A percentile compares a stretch with the other conserved stretches of the same genome.
phyloP scores from a whole-genome alignment of 2,113 vertebrate genomes.

The Oncorhynchus tshawytscha region DNA sequence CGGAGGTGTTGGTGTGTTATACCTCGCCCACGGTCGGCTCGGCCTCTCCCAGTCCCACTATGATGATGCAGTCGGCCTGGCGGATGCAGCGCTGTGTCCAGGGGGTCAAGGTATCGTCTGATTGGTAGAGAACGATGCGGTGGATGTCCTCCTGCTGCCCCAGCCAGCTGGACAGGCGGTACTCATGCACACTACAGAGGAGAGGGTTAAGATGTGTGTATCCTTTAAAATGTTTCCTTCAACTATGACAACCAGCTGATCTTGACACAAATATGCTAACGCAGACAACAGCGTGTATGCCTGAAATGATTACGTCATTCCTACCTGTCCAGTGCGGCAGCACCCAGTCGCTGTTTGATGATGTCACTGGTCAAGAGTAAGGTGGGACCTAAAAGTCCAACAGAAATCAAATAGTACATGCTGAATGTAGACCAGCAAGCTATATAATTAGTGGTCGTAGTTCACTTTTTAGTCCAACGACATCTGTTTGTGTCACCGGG shows the following conservation, averaged over 20 bases:
- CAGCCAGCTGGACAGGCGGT: conserved; percentile 92
- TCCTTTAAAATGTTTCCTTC: background rate
- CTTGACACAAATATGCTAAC: background rate
- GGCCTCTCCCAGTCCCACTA: conserved; percentile 91
- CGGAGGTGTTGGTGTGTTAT: background rate
- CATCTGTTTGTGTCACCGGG: background rate
- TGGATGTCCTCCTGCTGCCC: conserved; percentile 96
- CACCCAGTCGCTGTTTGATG: conserved; percentile 87
- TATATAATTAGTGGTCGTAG: too few species aligned
- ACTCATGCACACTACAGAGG: conserved; percentile 82
- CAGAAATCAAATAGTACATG: background rate
- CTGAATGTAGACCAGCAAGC: background rate
- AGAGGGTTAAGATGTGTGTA: background rate
- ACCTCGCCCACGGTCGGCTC: conserved; percentile 93
- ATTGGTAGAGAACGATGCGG: conserved; percentile 92
- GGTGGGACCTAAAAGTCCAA: conserved; percentile 76
- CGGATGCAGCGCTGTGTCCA: conserved; percentile 95
- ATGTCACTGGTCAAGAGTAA: conserved; percentile 89
- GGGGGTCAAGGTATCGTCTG: conserved; percentile 83
- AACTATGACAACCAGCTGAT: background rate
- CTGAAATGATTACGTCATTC: background rate
- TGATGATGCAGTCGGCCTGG: conserved; percentile 92
- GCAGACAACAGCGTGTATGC: background rate
- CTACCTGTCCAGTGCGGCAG: conserved; percentile 91
- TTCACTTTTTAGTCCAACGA: background rate